These are phyloP conservation scores for Aleiodes testaceus DNA, from an alignment of 2,888 invertebrate genomes.

Conservation along the genomic window DNA sequence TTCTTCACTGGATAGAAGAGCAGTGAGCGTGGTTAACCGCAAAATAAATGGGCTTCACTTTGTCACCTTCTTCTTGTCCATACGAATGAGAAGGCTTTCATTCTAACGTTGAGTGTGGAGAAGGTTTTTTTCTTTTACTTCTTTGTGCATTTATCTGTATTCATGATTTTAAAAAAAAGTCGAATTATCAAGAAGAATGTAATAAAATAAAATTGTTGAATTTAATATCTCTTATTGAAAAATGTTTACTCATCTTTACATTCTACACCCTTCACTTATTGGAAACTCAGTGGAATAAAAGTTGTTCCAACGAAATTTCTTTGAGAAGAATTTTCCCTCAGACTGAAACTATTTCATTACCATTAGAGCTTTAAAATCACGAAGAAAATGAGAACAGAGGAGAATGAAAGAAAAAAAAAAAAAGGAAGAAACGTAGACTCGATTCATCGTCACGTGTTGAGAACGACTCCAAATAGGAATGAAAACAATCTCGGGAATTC, in stretches of 20 bases:
- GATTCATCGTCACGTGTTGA: constrained; percentile 40
- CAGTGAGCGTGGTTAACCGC: constrained; percentile 29
- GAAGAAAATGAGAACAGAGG: constrained; percentile 39
- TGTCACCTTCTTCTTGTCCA: constrained; percentile 19
- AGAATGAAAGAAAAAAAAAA: background rate
- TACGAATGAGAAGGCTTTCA: background rate
- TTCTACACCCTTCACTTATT: no score
- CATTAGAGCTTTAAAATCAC: constrained; percentile 65
- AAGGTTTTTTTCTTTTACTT: background rate
- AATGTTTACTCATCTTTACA: no score
- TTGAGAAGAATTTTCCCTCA: background rate
- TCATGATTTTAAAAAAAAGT: no score
- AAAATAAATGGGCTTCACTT: constrained; percentile 25
- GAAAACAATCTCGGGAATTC: constrained; percentile 51
- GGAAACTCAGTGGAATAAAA: no score
- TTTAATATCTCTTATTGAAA: no score
- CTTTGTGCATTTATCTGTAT: constrained; percentile 1
- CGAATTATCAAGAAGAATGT: no score
- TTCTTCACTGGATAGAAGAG: constrained; percentile 3
- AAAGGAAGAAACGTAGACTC: constrained; percentile 14
- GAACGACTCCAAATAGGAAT: constrained; percentile 47
- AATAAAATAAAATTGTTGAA: no score
- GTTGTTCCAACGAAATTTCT: constrained; percentile 37
- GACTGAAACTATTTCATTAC: constrained; percentile 65
- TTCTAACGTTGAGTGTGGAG: no score